These are phyloP conservation scores for Polypterus bichir DNA, from an alignment of 2,113 vertebrate genomes.

Conservation along the genomic window DNA sequence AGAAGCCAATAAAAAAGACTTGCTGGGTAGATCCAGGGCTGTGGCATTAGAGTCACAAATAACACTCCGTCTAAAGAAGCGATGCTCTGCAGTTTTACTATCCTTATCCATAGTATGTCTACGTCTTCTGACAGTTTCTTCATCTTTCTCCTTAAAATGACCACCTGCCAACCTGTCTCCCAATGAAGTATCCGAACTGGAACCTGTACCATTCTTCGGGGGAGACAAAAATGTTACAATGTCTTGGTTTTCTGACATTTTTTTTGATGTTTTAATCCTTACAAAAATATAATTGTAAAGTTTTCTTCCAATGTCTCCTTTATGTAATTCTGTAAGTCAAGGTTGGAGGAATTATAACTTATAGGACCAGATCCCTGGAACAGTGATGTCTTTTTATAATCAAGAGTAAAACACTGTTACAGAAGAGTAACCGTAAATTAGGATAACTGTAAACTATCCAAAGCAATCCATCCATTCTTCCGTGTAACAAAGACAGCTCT, in stretches of 20 bases:
- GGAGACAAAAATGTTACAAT: slow-evolving; percentile 50
- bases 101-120: slow-evolving; percentile 96
- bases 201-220: slow-evolving; percentile 74
- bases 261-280: slow-evolving; percentile 17
- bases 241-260: slow-evolving; percentile 49
- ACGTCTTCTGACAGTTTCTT: slow-evolving; percentile 69
- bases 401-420: slow-evolving; percentile 31
- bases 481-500: slow-evolving; percentile 24
- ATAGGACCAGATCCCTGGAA: slow-evolving; percentile 34
- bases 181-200: slow-evolving; percentile 74
- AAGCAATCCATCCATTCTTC: slow-evolving; percentile 57
- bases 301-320: slow-evolving; percentile 11
- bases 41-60: slow-evolving; percentile 94
- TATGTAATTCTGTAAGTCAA: slow-evolving; percentile 28
- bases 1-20: slow-evolving; percentile 55
- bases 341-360: slow-evolving; percentile 33
- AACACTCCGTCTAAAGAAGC: slow-evolving; percentile 91
- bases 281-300: slow-evolving; percentile 30
- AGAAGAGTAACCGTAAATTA: slow-evolving; percentile 31
- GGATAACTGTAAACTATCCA: slow-evolving; percentile 35
- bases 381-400: slow-evolving; percentile 44
- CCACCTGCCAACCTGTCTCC: slow-evolving; percentile 50
- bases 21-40: slow-evolving; percentile 80
- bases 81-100: slow-evolving; percentile 78
- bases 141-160: slow-evolving; percentile 7